These are phyloP conservation scores for Pseudochirops cupreus DNA, from an alignment of 2,797 vertebrate genomes.

Conservation along the genomic window DNA sequence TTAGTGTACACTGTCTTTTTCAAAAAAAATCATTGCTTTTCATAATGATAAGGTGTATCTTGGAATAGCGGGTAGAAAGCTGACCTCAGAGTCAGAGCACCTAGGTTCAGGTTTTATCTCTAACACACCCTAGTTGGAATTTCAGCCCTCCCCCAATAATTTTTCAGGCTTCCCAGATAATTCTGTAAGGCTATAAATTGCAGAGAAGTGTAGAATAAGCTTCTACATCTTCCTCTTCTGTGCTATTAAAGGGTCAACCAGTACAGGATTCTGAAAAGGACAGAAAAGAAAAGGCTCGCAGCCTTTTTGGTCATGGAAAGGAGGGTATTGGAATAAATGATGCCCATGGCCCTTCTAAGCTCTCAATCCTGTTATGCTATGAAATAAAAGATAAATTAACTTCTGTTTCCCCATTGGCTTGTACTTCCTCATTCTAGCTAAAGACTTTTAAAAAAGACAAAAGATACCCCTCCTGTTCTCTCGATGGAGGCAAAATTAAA, in stretches of 20 bases:
- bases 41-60: background rate
- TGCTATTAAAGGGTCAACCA: background rate
- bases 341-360: background rate
- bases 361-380: slow-evolving; percentile 10
- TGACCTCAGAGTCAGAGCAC: background rate
- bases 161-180: background rate
- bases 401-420: background rate
- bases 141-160: background rate
- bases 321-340: background rate
- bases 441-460: slow-evolving; percentile 21
- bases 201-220: background rate
- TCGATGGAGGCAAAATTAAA: slow-evolving; percentile 28
- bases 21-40: background rate
- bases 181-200: background rate
- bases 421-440: slow-evolving; percentile 10
- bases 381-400: slow-evolving; percentile 23
- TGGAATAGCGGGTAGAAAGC: background rate
- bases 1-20: background rate
- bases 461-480: slow-evolving; percentile 22
- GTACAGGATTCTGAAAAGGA: background rate
- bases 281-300: background rate
- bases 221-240: background rate
- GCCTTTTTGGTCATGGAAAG: background rate
- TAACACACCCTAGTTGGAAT: background rate
- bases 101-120: background rate